Evolutionary conservation across 2,888 invertebrate genomes (phyloP), one percentile per base, ranked within the genome.

Genomic region (Agapostemon virescens): DNA sequence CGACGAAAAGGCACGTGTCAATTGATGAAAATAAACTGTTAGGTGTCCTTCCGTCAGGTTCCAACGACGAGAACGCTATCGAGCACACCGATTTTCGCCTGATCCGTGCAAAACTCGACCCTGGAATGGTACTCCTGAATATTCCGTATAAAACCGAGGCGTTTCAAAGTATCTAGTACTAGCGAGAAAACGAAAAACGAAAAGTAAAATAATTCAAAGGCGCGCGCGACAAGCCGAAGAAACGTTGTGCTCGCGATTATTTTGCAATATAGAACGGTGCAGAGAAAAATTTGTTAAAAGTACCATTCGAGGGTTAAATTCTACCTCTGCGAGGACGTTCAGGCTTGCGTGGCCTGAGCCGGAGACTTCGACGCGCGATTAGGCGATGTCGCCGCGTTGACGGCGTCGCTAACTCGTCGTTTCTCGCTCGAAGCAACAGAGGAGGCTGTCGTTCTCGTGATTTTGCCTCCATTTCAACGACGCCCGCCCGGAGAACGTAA

Each of bases 401-500:
- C 67, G 20, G 30, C 40, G 33, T 36, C 52, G 30, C 49, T 33
- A 20, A 30, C 30, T 36, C 36, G 20, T 45, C 63, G 45, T 73
- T 45, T n/a, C 23, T 26, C 55, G 26, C 26, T 26, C 17, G 55
- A n/a, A 69, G 42, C 33, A 58, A 67, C 61, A 33, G n/a, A 45
- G 20, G 33, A 58, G 63, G 61, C 72, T 78, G 78, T 83, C 82
- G 78, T 82, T 75, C 79, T 73, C 66, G 42, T 42, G 61, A 67
- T 75, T 67, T 70, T 64, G 64, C 66, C 74, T 70, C 63, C n/a
- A 52, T 69, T 74, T 38, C 64, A 61, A 40, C 63, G 64, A 64
- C 74, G 61, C 58, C 40, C 20, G 45, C 30, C 17, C 52, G 26
- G 58, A 69, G 69, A 74, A 77, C 26, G 49, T 20, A 58, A 52